Conservation (phyloP, 2,797 vertebrate species). For the Sebastes steindachneri region DNA sequence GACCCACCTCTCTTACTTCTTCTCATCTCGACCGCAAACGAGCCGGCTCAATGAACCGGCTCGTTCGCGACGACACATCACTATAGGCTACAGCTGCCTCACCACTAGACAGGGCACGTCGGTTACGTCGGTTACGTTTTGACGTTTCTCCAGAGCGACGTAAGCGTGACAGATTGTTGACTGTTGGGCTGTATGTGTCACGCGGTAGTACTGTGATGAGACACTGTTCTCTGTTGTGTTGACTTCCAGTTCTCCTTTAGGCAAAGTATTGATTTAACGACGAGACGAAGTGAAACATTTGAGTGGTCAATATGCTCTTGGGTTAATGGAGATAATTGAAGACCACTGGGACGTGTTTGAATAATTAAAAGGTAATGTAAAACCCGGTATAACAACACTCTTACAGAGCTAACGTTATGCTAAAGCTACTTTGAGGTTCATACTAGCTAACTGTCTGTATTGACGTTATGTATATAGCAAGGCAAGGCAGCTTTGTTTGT, state of each 20-base stretch:
- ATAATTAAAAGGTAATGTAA: slow-evolving; percentile 68
- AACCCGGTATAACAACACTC: neutral
- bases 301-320: neutral
- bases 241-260: slow-evolving; percentile 66
- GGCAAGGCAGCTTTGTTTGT: too few species aligned
- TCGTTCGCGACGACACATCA: too few species aligned
- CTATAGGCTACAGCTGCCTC: neutral
- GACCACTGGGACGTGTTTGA: slow-evolving; percentile 18
- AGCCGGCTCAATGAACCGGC: too few species aligned
- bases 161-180: slow-evolving; percentile 31
- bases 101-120: fast-evolving
- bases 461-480: neutral
- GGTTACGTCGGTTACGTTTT: neutral
- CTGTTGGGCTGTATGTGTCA: slow-evolving; percentile 66
- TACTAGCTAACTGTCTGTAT: neutral
- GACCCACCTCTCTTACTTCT: slow-evolving; percentile 13
- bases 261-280: slow-evolving; percentile 25
- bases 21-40: slow-evolving; percentile 8
- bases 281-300: slow-evolving; percentile 6
- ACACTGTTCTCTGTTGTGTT: slow-evolving; percentile 61
- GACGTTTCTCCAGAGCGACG: slow-evolving; percentile 8
- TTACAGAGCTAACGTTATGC: slow-evolving; percentile 15
- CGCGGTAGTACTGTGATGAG: slow-evolving; percentile 73
- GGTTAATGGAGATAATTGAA: slow-evolving; percentile 54
- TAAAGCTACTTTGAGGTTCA: slow-evolving; percentile 36